These are phyloP conservation scores for Mastomys natalensis DNA, from an alignment of 2,113 vertebrate genomes.

Conservation along the genomic window DNA sequence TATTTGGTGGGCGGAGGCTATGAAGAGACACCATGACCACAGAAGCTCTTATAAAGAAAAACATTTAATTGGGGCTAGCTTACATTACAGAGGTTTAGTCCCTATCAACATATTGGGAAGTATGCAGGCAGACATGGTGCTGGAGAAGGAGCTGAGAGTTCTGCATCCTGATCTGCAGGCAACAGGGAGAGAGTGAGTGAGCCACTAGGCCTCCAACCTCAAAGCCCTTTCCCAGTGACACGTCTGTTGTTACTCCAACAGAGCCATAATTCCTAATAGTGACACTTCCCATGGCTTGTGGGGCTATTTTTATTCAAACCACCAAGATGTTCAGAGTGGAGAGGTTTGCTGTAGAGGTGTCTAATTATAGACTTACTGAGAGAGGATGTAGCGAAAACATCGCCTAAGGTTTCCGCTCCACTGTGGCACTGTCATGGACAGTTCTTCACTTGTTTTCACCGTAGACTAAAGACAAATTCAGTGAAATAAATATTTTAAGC, in stretches of 20 bases:
- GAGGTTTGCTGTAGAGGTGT: not conserved
- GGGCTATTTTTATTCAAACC: not conserved
- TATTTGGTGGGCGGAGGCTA: too few relatives aligned
- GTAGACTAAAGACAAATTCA: constrained; percentile 40
- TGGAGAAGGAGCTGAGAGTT: not conserved
- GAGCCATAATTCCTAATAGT: not conserved
- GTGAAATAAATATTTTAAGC: constrained; percentile 36
- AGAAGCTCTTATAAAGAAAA: not conserved
- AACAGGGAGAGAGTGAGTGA: not conserved
- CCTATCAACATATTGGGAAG: not conserved
- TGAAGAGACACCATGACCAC: not conserved
- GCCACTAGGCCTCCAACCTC: not conserved
- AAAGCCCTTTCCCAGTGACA: not conserved
- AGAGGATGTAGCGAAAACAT: not conserved
- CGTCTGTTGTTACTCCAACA: not conserved
- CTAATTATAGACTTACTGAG: not conserved
- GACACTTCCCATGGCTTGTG: not conserved
- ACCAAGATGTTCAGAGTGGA: not conserved
- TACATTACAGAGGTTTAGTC: not conserved
- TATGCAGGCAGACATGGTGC: not conserved
- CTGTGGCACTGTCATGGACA: not conserved
- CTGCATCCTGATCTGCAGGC: not conserved
- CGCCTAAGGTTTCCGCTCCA: not conserved
- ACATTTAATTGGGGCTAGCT: not conserved
- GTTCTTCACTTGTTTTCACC: not conserved